Conservation (phyloP, 1,140 invertebrate genomes). For the Rhynchophorus ferrugineus region DNA sequence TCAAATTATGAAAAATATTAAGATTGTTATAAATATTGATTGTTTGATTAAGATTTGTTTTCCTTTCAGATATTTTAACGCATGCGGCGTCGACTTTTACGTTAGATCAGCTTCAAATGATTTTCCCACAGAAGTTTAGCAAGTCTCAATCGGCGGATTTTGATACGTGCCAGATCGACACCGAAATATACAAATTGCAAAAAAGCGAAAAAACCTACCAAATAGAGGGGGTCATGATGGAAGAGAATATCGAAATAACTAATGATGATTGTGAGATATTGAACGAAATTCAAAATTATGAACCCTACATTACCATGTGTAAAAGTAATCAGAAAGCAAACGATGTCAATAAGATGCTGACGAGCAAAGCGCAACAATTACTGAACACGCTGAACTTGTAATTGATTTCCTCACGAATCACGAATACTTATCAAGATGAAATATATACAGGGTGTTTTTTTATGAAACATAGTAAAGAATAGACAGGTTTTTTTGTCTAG, state of each 20-base stretch:
- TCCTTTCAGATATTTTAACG: slow-evolving; percentile 43
- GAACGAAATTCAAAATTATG: slow-evolving; percentile 39
- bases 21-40: no score
- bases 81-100: slow-evolving; percentile 44
- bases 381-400: slow-evolving; percentile 48
- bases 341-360: slow-evolving; percentile 53
- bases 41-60: not conserved
- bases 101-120: slow-evolving; percentile 43
- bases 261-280: slow-evolving; percentile 30
- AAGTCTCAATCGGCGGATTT: slow-evolving; percentile 13
- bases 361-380: slow-evolving; percentile 52
- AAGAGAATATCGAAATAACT: slow-evolving; percentile 8
- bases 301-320: slow-evolving; percentile 46
- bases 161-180: not conserved
- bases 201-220: slow-evolving; percentile 9
- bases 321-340: slow-evolving; percentile 51
- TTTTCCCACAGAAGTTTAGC: slow-evolving; percentile 44
- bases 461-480: no score
- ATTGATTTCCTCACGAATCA: slow-evolving; percentile 8
- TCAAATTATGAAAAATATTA: no score
- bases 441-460: no score
- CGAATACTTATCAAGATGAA: not conserved
- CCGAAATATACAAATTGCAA: not conserved
- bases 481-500: no score
- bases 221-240: slow-evolving; percentile 4